Percentiles rank a stretch among this genome's conserved stretches.
These are phyloP conservation scores for Enteromius trimaculatus DNA, from an alignment of 2,797 vertebrate species.

Conservation along the genomic window DNA sequence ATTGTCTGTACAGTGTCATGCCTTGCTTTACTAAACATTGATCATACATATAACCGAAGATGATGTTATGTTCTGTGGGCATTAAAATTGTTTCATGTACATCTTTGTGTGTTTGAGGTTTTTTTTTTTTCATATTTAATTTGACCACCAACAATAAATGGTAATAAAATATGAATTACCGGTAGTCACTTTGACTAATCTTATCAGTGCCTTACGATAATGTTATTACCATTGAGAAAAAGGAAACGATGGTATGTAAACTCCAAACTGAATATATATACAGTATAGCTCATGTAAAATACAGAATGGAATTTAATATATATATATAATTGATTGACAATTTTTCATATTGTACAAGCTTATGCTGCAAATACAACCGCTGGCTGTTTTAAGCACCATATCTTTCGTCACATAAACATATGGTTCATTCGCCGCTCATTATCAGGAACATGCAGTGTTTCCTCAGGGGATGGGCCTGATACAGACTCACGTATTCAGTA, in stretches of 20 bases:
- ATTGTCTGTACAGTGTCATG: constrained; percentile 58
- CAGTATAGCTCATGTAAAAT: neutral
- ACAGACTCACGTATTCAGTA: neutral
- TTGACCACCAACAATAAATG: neutral
- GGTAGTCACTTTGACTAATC: neutral
- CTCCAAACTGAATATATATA: neutral
- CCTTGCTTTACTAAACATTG: constrained; percentile 45
- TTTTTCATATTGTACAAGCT: neutral
- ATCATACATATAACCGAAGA: constrained; percentile 42
- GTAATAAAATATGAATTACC: constrained; percentile 2
- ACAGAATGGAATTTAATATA: neutral
- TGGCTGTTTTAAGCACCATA: neutral
- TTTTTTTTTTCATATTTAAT: constrained; percentile 7
- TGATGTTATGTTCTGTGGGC: constrained; percentile 52
- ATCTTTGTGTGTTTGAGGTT: neutral
- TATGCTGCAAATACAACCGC: neutral
- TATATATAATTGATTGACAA: neutral
- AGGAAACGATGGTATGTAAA: neutral
- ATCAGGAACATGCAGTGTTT: constrained; percentile 23
- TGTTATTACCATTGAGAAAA: neutral
- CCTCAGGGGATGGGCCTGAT: constrained; percentile 5
- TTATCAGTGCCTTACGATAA: neutral
- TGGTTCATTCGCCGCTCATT: neutral
- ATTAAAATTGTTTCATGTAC: constrained; percentile 65
- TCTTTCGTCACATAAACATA: constrained; percentile 1